Evolutionary conservation across 2,113 vertebrate genomes (phyloP), one percentile per base, ranked within the genome.

Genomic region (Zosterops lateralis): DNA sequence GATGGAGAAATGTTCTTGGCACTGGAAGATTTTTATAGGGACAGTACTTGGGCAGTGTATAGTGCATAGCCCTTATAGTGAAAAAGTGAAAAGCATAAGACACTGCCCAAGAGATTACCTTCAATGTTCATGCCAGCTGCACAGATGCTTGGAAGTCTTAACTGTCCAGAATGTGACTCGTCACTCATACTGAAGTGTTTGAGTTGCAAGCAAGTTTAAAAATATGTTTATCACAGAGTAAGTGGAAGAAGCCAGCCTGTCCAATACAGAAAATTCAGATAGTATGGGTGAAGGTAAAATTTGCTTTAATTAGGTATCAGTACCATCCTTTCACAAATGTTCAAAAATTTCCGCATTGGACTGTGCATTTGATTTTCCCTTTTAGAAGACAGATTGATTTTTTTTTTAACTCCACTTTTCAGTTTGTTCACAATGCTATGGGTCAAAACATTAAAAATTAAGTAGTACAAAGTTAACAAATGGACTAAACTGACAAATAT

Each of bases 1-100:
- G 78, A 79, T 81, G 84, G 82, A 96, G 94, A 97, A 96, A 96
- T 96, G 85, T 97, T 96, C 95, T 96, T 97, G 93, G 87, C 90
- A 22, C 84, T 12, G 42, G 40, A 45, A 48, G 26, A 34, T 91
- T 96, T 96, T 96, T 90, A 60, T 29, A 89, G 79, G 89, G 72
- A 91, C 80, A 54, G 4, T 45, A 32, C 32, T 94, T 74, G 89
- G n/a, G 60, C 78, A 75, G 48, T 47, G 20, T 62, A 32, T 26
- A 40, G 34, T 36, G 15, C 65, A 6, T 22, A 88, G 47, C 16
- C 60, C 44, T 40, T 94, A 38, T 38, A 38, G 38, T 38, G 38
- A 38, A 38, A 38, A 38, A 38, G 38, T 38, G 83, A 87, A 82
- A 87, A 79, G 54, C 15, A 0, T 44, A 22, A 22, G 50, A 47